Evolutionary conservation across 2,797 vertebrate species (phyloP), one percentile per base, ranked within the genome.

Genomic region (Malacoraja senta): DNA sequence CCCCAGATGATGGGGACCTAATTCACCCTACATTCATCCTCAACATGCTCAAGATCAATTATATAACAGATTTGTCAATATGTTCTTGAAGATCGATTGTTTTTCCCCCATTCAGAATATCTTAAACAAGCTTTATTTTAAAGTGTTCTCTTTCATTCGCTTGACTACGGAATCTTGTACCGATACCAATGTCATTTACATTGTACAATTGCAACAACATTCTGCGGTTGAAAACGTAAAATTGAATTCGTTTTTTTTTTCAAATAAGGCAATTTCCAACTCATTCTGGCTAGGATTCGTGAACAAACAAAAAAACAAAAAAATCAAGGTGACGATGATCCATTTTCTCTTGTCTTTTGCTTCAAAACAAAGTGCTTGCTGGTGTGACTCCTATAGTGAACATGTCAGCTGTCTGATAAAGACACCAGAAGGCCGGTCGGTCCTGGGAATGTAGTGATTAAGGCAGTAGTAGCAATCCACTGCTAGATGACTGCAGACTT

Each of bases 31-130:
- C 44, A 96, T 94, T 93, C 94, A 96, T 94, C 95, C 94, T 95
- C 95, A 96, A 95, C 96, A 95, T 93, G 95, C 95, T 94, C 95
- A 94, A 95, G 95, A 95, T 94, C 95, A 95, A 96, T 96, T 94
- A 95, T 94, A 95, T 71, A 93, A 95, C 96, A 96, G 95, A 95
- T 93, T 95, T 95, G 96, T 94, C 61, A 93, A 90, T 71, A 91
- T 26, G 72, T 76, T 76, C 90, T 76, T 92, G 71, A 92, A 76
- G 17, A 92, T 24, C 90, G 74, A 92, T 92, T 76, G 74, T 74
- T 92, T 76, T 71, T 76, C 29, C 38, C 29, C 44, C 76, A 24
- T 92, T 71, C 74, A 76, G 90, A 74, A 76, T 92, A 72, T 92
- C 44, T 74, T 91, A 91, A 91, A 38, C 68, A 65, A 74, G 88